phyloP scores from a whole-genome alignment of 1,140 invertebrate species.

The Penaeus vannamei region DNA sequence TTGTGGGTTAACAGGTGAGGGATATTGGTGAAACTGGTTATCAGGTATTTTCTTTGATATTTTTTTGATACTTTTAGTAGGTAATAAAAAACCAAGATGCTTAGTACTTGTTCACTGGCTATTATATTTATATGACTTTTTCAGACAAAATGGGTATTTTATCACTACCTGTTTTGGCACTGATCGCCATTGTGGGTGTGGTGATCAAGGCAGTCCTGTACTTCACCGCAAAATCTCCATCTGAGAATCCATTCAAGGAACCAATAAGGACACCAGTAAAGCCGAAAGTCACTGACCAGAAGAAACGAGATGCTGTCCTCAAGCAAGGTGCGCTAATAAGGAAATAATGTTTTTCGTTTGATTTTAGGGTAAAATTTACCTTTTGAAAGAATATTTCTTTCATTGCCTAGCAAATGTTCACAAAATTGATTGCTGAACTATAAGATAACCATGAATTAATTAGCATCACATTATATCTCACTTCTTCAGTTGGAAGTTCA shows the following conservation, averaged over 20 bases:
- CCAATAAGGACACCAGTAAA: not conserved
- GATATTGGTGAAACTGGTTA: too few species aligned
- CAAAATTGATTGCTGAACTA: not conserved
- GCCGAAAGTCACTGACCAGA: slow-evolving; percentile 41
- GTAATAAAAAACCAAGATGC: too few species aligned
- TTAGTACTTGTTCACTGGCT: too few species aligned
- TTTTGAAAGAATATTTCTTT: not conserved
- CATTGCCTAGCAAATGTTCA: not conserved
- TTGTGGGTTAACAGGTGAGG: too few species aligned
- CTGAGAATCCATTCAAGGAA: slow-evolving; percentile 13
- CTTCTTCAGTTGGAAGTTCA: too few species aligned
- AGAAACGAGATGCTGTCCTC: slow-evolving; percentile 49
- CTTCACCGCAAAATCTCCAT: not conserved
- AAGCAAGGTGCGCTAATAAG: slow-evolving; percentile 42
- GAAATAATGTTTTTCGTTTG: not conserved
- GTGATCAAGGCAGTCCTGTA: too few species aligned
- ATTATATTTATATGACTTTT: too few species aligned
- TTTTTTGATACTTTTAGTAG: too few species aligned
- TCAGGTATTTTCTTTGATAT: too few species aligned
- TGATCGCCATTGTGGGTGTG: too few species aligned
- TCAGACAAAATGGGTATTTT: too few species aligned
- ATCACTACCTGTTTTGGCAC: too few species aligned
- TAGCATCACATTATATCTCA: not conserved
- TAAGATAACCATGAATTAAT: not conserved
- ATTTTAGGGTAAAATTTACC: not conserved